phyloP scores from a whole-genome alignment of 1,140 invertebrate species.

The Ephestia elutella region DNA sequence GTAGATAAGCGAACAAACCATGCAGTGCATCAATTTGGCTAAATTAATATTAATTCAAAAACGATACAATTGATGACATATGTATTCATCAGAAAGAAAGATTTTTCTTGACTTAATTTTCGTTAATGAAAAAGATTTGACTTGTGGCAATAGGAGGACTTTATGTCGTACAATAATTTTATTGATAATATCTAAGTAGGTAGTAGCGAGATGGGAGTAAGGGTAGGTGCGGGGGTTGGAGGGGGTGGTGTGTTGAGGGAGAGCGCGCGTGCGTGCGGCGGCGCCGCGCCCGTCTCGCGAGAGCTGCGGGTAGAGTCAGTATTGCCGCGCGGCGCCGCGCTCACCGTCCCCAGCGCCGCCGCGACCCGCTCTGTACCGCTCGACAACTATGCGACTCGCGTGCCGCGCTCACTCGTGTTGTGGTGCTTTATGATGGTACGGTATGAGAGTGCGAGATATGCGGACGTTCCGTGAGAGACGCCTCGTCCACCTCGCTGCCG shows the following conservation, averaged over 20 bases:
- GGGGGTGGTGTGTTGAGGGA: too few species aligned
- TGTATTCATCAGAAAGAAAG: too few species aligned
- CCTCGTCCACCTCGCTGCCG: conserved; percentile 34
- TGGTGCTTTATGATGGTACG: conserved; percentile 71
- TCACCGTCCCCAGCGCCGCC: conserved; percentile 28
- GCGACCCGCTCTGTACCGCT: conserved; percentile 31
- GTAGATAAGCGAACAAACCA: too few species aligned
- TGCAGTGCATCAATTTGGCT: too few species aligned
- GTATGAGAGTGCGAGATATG: conserved; percentile 67
- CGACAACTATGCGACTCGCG: conserved; percentile 62
- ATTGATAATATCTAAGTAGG: conserved; percentile 71
- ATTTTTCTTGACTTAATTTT: too few species aligned
- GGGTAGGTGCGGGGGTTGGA: conserved; percentile 25
- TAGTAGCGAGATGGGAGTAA: conserved; percentile 64
- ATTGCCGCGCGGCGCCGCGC: conserved; percentile 48
- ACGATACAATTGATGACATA: too few species aligned
- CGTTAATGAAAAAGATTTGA: too few species aligned
- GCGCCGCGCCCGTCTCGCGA: conserved; percentile 49
- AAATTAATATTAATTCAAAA: too few species aligned
- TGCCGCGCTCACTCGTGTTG: conserved; percentile 68
- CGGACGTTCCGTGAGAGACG: conserved; percentile 66
- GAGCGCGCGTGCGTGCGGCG: conserved; percentile 46
- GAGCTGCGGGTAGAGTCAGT: conserved; percentile 50
- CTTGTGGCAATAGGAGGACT: conserved; percentile 45
- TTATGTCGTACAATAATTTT: conserved; percentile 69